phyloP scores from a whole-genome alignment of 1,140 invertebrate species.

The Bombus soroeensis region DNA sequence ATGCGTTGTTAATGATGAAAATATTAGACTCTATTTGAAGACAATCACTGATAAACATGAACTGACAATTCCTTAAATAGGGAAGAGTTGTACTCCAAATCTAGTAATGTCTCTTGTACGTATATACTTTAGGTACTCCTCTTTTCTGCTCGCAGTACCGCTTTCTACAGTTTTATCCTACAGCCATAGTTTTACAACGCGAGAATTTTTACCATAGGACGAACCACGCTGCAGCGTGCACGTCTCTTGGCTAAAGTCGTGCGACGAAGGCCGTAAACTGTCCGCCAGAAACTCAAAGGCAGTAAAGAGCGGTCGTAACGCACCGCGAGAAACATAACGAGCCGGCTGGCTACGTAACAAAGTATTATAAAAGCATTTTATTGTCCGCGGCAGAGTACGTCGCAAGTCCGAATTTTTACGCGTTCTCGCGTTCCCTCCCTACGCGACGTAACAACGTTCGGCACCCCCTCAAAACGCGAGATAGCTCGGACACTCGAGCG shows the following conservation, averaged over 20 bases:
- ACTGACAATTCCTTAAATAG: no score
- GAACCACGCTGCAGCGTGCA: not conserved
- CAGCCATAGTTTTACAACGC: constrained; percentile 16
- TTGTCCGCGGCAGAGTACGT: constrained; percentile 59
- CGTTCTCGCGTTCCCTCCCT: constrained; percentile 45
- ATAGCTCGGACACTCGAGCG: not conserved
- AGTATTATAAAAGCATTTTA: constrained; percentile 80
- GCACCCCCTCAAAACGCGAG: not conserved
- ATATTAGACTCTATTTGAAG: no score
- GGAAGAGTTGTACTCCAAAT: not conserved
- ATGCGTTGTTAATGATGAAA: no score
- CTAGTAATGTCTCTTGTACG: not conserved
- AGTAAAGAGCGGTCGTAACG: constrained; percentile 77
- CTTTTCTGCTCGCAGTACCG: not conserved
- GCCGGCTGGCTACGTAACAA: constrained; percentile 60
- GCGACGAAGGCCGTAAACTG: constrained; percentile 64
- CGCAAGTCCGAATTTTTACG: constrained; percentile 21
- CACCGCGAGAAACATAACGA: constrained; percentile 67
- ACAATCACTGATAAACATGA: no score
- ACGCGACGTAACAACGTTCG: not conserved
- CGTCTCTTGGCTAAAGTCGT: constrained; percentile 16
- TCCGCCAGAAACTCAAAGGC: constrained; percentile 68
- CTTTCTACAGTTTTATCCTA: not conserved
- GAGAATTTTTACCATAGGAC: constrained; percentile 39
- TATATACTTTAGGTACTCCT: not conserved